Evolutionary conservation across 2,797 vertebrate genomes (phyloP), one percentile per base, ranked within the genome.

Genomic region (Xenentodon cancila): DNA sequence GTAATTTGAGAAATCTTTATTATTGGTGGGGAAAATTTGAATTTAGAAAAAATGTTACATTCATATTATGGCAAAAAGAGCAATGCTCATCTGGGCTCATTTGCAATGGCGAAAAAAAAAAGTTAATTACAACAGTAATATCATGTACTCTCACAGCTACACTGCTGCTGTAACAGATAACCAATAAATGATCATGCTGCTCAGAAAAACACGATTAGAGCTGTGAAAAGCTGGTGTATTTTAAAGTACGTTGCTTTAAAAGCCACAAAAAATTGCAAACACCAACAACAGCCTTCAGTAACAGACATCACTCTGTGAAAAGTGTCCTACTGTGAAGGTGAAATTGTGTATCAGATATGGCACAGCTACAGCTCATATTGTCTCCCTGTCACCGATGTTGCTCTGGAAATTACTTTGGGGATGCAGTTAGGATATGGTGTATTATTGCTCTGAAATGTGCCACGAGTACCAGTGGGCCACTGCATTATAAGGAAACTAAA

Each of bases 401-500:
- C 57, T 46, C 68, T 64, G 79, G 71, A 79, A 88, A 87, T 88
- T 56, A 89, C 84, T 80, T 80, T 44, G n/a, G 80, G 74, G 73
- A 80, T 75, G 68, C 65, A 65, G 65, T 86, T 82, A 77, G 71
- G 84, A 82, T 69, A 57, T 21, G 57, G 68, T 37, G 75, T 65
- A 63, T 90, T 92, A 90, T 92, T 90, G 72, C 79, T 77, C 77
- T 81, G 79, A 82, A 86, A 84, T 83, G 72, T 73, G 75, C 84
- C 74, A 51, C 37, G 53, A 69, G 75, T 61, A 78, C 76, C 68
- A 56, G 60, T 44, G 59, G 81, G 82, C 70, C 53, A 64, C 67
- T 64, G 64, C 71, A 82, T 86, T 75, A 82, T 71, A 82, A 79
- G 81, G 85, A 79, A 75, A 71, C 75, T 53, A 21, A 82, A 84